Evolutionary conservation across 2,113 vertebrate genomes (phyloP), one percentile per base, ranked within the genome.

Genomic region (Eulacestoma nigropectus): DNA sequence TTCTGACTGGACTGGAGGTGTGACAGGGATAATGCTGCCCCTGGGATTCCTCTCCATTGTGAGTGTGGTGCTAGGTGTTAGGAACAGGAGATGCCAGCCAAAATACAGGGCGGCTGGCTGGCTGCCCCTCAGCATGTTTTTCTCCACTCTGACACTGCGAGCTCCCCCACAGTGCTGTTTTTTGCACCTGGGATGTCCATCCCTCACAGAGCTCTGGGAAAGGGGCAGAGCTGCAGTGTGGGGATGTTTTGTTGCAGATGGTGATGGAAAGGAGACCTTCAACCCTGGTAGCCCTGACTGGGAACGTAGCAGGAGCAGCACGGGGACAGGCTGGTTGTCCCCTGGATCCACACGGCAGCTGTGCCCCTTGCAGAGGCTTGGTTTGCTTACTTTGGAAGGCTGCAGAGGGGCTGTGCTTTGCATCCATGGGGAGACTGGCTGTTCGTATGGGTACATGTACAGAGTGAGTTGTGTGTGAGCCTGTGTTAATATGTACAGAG

Each of bases 401-500:
- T 62, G 69, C 77, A 72, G 92, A 52, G 77, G 46, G 74, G 52
- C 69, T 77, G 39, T 7, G 11, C 64, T 56, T 72, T 8, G 19
- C 57, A 67, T 63, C 74, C 57, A 7, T 72, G 78, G 78, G 87
- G 93, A 74, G 37, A 17, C 70, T 49, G 86, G 86, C 80, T 57
- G 59, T 17, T 46, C 0, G 0, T 19, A 11, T 0, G 10, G 76
- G 30, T 65, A 33, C 6, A 2, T 26, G 11, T 2, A 86, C 67
- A 84, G 80, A 86, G 39, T 6, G 16, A 30, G 86, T 15, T 93
- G 90, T 97, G 84, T 93, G 76, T 46, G 26, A 53, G 84, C 83
- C 87, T 92, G 64, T 95, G 93, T 50, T 81, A 64, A 73, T 94
- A 33, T 89, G 92, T 89, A 84, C 69, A 87, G 84, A 93, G 91